Evolutionary conservation across 2,113 vertebrate species (phyloP).

Genomic region (Microcebus lehilahytsara): DNA sequence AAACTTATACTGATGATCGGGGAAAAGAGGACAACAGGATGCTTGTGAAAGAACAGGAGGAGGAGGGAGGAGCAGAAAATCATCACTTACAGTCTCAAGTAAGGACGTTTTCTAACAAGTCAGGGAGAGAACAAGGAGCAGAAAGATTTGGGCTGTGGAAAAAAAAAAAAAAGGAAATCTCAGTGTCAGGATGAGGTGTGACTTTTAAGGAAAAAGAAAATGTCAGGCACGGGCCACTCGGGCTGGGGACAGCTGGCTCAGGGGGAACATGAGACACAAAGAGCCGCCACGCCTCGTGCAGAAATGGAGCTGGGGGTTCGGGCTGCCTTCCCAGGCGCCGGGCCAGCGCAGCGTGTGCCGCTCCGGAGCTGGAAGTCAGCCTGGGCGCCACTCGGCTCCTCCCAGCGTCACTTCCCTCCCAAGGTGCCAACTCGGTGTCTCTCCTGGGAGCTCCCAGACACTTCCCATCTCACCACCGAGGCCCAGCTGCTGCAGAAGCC

Average conservation of each 20-base stretch:
- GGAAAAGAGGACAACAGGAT: background rate
- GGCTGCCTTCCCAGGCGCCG: too few relatives aligned
- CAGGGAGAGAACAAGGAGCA: background rate
- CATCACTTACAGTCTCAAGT: background rate
- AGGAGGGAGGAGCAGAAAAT: background rate
- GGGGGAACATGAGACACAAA: background rate
- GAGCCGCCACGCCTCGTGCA: rapidly evolving
- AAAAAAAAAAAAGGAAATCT: background rate
- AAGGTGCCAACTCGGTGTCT: background rate
- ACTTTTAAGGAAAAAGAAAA: background rate
- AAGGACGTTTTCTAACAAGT: conserved; percentile 23
- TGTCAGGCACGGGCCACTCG: background rate
- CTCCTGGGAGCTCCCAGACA: background rate
- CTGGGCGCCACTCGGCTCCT: background rate
- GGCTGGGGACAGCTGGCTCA: background rate
- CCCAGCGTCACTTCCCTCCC: rapidly evolving
- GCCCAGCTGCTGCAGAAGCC: background rate
- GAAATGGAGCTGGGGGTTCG: background rate
- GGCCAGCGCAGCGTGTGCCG: rapidly evolving
- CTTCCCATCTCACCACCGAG: background rate
- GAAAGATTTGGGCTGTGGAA: background rate
- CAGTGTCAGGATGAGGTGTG: background rate
- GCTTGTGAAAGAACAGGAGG: background rate
- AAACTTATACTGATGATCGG: background rate
- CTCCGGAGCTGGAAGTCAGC: background rate